Conservation (phyloP, 2,888 invertebrate species). For the Tuta absoluta region DNA sequence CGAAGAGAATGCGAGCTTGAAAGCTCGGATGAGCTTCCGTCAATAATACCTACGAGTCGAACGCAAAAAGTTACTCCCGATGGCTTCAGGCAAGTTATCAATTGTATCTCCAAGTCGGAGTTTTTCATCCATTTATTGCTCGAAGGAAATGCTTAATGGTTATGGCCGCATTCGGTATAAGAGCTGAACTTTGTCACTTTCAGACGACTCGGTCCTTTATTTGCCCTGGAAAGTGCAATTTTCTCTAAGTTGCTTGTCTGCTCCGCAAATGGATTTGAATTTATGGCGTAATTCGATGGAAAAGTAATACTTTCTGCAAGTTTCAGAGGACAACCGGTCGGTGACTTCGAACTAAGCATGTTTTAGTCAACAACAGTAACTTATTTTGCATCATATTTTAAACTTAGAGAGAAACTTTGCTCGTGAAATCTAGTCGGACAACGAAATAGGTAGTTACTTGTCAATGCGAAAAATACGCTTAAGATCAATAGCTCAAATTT, state of each 20-base stretch:
- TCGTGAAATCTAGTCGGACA: too few relatives aligned
- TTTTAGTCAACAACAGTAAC: slow-evolving; percentile 1
- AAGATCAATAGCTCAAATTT: too few relatives aligned
- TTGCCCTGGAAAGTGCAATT: slow-evolving; percentile 56
- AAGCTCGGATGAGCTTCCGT: slow-evolving; percentile 52
- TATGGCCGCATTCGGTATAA: slow-evolving; percentile 63
- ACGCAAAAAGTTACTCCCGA: slow-evolving; percentile 61
- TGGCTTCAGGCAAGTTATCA: slow-evolving; percentile 67
- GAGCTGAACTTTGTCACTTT: slow-evolving; percentile 62
- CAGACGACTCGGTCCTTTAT: slow-evolving; percentile 56
- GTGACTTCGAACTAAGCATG: not conserved
- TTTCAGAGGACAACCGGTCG: not conserved
- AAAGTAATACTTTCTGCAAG: slow-evolving; percentile 27
- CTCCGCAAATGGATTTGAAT: slow-evolving; percentile 47
- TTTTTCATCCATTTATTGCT: slow-evolving; percentile 74
- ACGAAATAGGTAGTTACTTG: too few relatives aligned
- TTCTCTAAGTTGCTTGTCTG: slow-evolving; percentile 52
- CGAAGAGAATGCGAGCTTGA: slow-evolving; percentile 45
- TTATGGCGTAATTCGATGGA: slow-evolving; percentile 49
- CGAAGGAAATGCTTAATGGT: slow-evolving; percentile 69
- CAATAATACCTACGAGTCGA: slow-evolving; percentile 65
- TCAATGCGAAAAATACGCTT: too few relatives aligned
- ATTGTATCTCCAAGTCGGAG: slow-evolving; percentile 68
- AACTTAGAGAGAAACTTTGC: too few relatives aligned
- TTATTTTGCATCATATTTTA: not conserved